Evolutionary conservation across 92 coral and sea anemone genomes (phyloP), one percentile per base, ranked within the genome.

Genomic region (Palythoa caribaeorum): DNA sequence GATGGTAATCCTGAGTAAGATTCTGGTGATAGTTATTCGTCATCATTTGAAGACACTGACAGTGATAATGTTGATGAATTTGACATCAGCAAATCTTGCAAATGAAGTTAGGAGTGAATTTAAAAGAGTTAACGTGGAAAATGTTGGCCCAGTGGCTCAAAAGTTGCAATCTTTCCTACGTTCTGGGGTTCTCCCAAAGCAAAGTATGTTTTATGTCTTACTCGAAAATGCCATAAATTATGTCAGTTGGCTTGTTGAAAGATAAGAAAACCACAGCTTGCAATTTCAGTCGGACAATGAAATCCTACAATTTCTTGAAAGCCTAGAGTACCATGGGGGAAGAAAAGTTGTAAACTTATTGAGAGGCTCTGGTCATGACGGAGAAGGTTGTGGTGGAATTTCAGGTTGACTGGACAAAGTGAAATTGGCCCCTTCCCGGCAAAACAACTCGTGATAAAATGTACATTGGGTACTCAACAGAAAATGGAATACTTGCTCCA

Each of bases 401-500:
- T 62, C 20, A 1, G 21, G 85, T 72, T 90, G 77, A 90, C 74
- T 91, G 93, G 93, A 91, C 44, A 87, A 91, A 80, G 80, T 90
- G 92, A 28, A 62, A 62, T 7, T 62, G 35, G 69, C 69, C 69
- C 4, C 69, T 62, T 2, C 69, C 69, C 5, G 69, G 69, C 5
- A 17, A 62, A 38, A 72, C 77, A 38, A 72, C 77, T 0, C 88
- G 88, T 9, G 94, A 91, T 77, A 91, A 91, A 91, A 90, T 90
- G 93, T 90, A 87, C 90, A 90, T 87, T 35, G 90, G 88, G 55
- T 87, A 90, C 47, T 73, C 88, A 2, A 90, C 93, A 87, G 93
- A 90, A 85, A 90, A 89, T 89, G 93, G 93, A 20, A 73, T 90
- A 87, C 40, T 80, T 87, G 73, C 90, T 90, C 77, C 71, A 76